Evolutionary conservation across 2,797 vertebrate species (phyloP).

Genomic region (Somateria mollissima): DNA sequence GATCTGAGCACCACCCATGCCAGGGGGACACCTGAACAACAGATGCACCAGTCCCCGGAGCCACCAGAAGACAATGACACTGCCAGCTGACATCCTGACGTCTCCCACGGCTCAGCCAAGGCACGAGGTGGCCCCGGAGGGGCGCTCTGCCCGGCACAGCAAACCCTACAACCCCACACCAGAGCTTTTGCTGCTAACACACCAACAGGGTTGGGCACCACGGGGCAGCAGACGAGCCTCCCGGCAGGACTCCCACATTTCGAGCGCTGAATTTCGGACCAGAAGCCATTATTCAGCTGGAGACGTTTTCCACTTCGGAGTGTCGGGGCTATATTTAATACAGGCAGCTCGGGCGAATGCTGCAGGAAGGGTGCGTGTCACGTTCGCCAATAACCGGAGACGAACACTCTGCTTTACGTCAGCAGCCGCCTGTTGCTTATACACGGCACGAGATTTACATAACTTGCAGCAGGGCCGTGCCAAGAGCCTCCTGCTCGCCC

Average conservation of each 20-base stretch:
- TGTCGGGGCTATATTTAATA: conserved; percentile 71
- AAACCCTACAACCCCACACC: not conserved
- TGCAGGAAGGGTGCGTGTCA: conserved; percentile 52
- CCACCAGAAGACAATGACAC: not conserved
- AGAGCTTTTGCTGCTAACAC: not conserved
- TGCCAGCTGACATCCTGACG: not conserved
- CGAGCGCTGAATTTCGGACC: not conserved
- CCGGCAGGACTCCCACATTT: not conserved
- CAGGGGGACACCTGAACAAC: not conserved
- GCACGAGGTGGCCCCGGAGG: not conserved
- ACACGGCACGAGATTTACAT: conserved; percentile 69
- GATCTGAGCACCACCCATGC: accelerated
- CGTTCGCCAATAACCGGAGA: conserved; percentile 64
- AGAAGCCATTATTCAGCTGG: conserved; percentile 10
- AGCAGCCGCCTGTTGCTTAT: conserved; percentile 41
- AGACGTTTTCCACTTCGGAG: conserved; percentile 60
- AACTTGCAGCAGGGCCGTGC: conserved; percentile 29
- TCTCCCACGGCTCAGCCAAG: not conserved
- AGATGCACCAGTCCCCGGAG: not conserved
- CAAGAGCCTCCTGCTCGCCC: conserved; percentile 47
- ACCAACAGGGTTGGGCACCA: not conserved
- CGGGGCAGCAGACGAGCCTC: not conserved
- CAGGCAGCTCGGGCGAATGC: conserved; percentile 51
- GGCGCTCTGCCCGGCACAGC: not conserved
- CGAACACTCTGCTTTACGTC: conserved; percentile 65